Evolutionary conservation across 1,140 invertebrate genomes (phyloP), one percentile per base, ranked within the genome.

Genomic region (Homarus americanus): DNA sequence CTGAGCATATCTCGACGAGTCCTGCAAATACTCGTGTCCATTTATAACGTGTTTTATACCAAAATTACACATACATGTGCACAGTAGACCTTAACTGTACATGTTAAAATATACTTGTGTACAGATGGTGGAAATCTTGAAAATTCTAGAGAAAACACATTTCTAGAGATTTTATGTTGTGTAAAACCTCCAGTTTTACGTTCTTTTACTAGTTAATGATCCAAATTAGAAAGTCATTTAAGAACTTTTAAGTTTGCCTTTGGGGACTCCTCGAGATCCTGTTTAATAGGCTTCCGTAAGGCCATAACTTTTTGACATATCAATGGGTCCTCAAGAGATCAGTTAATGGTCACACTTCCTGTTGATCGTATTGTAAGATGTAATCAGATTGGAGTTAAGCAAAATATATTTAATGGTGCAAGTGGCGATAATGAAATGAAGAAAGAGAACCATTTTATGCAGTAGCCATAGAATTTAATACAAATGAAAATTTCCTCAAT

Each of bases 261-360:
- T 49, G 28, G n/a, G 63, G 63, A 0, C 32, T 63, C 32, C 9
- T 24, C 9, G 28, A 69, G 44, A 49, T 5, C 5, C 44, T 49
- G 5, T 15, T 49, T 5, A 7, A 15, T 69, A 24, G 24, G 63
- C n/a, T 34, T 80, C n/a, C 53, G 44, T 49, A 15, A 38, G 79
- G 34, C 79, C 34, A 49, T 40, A 79, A 44, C 32, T 49, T 58
- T 82, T 32, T 63, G 63, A 82, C 79, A 82, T 82, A 82, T 82
- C 79, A 82, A 28, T 63, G 79, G 44, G 79, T 82, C 79, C 79
- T 44, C 38, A 84, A 24, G 38, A 72, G 66, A 41, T 44, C 44
- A 41, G 63, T 69, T 32, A 32, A 69, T 28, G 44, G 38, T 79
- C 76, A 79, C 40, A 49, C 17, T 79, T 32, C 1, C 2, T 41